Conservation (phyloP, 1,140 invertebrate species). For the Heliconius hewitsoni region DNA sequence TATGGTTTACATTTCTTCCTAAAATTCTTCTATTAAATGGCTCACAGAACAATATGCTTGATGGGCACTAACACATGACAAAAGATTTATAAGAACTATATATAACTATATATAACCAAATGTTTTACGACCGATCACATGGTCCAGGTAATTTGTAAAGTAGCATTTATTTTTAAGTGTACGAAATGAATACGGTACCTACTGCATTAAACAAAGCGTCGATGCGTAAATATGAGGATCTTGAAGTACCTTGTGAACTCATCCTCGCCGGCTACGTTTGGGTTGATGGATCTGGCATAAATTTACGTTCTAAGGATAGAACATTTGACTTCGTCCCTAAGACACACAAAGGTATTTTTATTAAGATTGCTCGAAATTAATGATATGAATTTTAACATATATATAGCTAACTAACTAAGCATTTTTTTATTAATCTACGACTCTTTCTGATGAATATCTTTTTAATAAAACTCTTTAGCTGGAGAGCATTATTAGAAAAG, state of each 20-base stretch:
- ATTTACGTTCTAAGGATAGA: slow-evolving; percentile 90
- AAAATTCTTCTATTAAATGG: neutral
- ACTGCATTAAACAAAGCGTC: slow-evolving; percentile 78
- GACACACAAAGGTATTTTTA: slow-evolving; percentile 82
- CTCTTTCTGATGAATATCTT: too few relatives aligned
- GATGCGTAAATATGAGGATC: slow-evolving; percentile 86
- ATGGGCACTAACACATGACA: too few relatives aligned
- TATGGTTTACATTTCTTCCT: too few relatives aligned
- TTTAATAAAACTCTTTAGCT: too few relatives aligned
- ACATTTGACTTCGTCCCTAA: slow-evolving; percentile 88
- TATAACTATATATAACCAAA: neutral
- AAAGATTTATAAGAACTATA: too few relatives aligned
- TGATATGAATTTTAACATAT: neutral
- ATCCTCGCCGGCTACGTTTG: slow-evolving; percentile 92
- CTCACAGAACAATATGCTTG: neutral
- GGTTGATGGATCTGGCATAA: slow-evolving; percentile 93
- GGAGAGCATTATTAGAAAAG: too few relatives aligned
- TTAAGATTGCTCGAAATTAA: neutral
- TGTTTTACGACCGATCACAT: too few relatives aligned
- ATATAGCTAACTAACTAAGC: too few relatives aligned
- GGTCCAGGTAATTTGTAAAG: neutral
- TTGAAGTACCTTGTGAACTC: slow-evolving; percentile 86
- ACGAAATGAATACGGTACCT: slow-evolving; percentile 65
- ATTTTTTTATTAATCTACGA: too few relatives aligned
- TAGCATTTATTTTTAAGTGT: slow-evolving; percentile 23